phyloP scores from a whole-genome alignment of 1,140 invertebrate species.

The Ceratina australensis region DNA sequence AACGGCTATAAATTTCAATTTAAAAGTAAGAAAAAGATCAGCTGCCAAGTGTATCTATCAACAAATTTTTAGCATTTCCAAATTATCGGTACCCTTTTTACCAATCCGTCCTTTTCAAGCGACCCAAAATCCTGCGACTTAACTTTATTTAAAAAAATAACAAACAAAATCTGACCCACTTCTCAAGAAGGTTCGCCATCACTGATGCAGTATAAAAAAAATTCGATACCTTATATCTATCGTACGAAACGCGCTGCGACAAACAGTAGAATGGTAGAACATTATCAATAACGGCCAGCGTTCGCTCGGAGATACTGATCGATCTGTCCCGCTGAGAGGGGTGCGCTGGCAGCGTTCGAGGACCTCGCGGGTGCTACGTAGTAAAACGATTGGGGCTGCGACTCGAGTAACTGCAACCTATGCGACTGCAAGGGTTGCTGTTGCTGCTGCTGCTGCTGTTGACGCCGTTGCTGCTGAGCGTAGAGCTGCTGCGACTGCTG shows the following conservation, averaged over 20 bases:
- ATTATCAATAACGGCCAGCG: conserved; percentile 44
- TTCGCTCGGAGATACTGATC: conserved; percentile 87
- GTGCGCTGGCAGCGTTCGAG: conserved; percentile 54
- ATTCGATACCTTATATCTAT: background rate
- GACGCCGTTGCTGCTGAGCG: conserved; percentile 84
- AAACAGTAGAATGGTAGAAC: no score
- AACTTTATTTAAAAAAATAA: no score
- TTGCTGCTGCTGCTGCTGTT: conserved; percentile 83
- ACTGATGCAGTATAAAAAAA: background rate
- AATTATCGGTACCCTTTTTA: no score
- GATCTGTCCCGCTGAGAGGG: conserved; percentile 84
- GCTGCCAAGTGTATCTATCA: no score
- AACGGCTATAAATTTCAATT: no score
- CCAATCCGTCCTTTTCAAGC: no score
- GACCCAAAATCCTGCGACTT: no score
- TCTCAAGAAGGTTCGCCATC: no score
- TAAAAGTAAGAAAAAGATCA: no score
- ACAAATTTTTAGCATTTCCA: no score
- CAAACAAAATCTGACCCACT: no score
- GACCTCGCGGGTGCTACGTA: conserved; percentile 78
- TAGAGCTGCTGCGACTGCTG: conserved; percentile 87
- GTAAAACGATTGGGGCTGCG: conserved; percentile 82
- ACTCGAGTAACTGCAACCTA: conserved; percentile 83
- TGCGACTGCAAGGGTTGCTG: conserved; percentile 82
- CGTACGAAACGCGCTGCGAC: no score